Evolutionary conservation across 1,140 invertebrate species (phyloP).

Genomic region (Drosophila oshimai): DNA sequence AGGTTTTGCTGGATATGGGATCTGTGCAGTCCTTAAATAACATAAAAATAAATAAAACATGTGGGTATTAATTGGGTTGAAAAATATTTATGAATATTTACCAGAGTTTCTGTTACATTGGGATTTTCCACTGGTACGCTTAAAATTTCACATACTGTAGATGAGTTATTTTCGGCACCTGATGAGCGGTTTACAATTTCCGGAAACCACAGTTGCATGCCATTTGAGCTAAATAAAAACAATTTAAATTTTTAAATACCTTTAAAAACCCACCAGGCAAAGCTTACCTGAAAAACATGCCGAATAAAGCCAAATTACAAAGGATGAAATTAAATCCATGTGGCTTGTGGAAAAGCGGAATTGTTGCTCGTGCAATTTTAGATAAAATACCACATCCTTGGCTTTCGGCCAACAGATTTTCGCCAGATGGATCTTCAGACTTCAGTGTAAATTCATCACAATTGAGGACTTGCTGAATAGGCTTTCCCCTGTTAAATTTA

Average conservation of each 20-base stretch:
- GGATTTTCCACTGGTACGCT: constrained; percentile 15
- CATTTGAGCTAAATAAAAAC: constrained; percentile 56
- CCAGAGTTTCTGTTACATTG: constrained; percentile 10
- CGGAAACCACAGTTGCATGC: constrained; percentile 82
- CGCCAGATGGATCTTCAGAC: constrained; percentile 44
- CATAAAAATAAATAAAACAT: background rate
- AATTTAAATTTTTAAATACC: background rate
- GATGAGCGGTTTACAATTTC: constrained; percentile 82
- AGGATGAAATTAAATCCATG: constrained; percentile 74
- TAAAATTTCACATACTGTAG: constrained; percentile 67
- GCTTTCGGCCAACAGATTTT: constrained; percentile 33
- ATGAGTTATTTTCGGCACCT: constrained; percentile 27
- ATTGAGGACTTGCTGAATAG: constrained; percentile 41
- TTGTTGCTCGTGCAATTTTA: constrained; percentile 68
- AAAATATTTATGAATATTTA: background rate
- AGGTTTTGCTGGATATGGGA: constrained; percentile 73
- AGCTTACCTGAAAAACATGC: constrained; percentile 75
- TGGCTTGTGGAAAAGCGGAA: constrained; percentile 75
- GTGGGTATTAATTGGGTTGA: too few species aligned
- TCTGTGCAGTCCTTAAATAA: constrained; percentile 68
- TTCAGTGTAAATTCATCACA: constrained; percentile 44
- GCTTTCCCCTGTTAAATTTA: constrained; percentile 83
- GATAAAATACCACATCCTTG: constrained; percentile 61
- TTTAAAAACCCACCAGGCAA: background rate
- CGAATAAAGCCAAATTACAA: constrained; percentile 67